These are phyloP conservation scores for Chaetura pelagica DNA, from an alignment of 2,113 vertebrate species.

Conservation along the genomic window DNA sequence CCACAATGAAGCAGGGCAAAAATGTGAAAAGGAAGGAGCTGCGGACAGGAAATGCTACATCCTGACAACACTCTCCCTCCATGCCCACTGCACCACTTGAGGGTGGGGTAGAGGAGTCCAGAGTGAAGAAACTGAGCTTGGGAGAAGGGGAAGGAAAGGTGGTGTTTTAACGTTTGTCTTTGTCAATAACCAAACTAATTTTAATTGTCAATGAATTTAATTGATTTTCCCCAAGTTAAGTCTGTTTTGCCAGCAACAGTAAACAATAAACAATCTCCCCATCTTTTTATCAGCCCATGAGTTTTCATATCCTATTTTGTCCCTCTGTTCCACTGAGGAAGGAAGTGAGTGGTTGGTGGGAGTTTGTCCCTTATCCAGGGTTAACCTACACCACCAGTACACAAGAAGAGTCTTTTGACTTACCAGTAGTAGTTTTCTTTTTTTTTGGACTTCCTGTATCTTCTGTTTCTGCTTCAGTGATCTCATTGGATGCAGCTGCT, in stretches of 20 bases:
- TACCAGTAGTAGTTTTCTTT: slow-evolving; percentile 54
- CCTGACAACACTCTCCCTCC: background rate
- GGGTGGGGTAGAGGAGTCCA: background rate
- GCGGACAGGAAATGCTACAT: background rate
- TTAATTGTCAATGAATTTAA: background rate
- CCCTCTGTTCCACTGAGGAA: background rate
- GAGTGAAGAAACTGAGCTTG: background rate
- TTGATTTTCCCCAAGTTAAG: background rate
- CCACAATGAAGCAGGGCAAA: background rate
- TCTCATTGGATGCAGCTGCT: slow-evolving; percentile 31
- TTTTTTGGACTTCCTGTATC: slow-evolving; percentile 36
- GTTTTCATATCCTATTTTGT: background rate
- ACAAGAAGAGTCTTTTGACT: slow-evolving; percentile 30
- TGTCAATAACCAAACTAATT: background rate
- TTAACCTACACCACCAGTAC: background rate
- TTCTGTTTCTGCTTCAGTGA: slow-evolving; percentile 8
- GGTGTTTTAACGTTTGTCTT: background rate
- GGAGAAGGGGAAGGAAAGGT: background rate
- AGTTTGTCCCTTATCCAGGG: background rate
- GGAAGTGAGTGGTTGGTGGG: background rate
- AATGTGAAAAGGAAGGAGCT: background rate
- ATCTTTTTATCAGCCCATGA: background rate
- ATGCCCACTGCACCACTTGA: background rate
- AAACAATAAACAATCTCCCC: background rate
- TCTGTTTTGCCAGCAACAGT: background rate